Base-by-base conservation (phyloP, 2,113 vertebrate species). In the Gymnogyps californianus region DNA sequence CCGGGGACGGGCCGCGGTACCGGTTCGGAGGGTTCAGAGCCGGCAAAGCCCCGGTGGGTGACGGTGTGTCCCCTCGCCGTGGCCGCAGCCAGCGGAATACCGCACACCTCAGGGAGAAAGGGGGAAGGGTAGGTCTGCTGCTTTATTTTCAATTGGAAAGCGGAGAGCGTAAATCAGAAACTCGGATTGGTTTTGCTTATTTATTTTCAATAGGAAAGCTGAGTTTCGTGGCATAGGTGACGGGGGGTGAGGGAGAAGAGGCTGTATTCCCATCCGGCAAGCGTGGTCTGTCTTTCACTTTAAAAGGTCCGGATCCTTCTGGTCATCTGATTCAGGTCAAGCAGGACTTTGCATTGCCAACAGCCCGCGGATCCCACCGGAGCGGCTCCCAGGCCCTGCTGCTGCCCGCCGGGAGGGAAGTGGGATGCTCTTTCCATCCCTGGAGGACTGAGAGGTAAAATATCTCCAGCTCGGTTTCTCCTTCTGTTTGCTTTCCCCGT, bases 271-370 rank as follows among this genome's bases (percentile, higher is more conserved):
- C 61, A 38, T 1, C 54, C 14, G 16, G 71, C 49, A 13, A 62
- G 65, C 20, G 4, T 9, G 64, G 7, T 55, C 69, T 57, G 75
- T 54, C 78, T 95, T 92, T 94, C 55, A 2, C 92, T 96, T 93
- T 88, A 88, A 92, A 90, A 92, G 94, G 92, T 94, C 71, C 51
- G 34, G 76, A 92, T 87, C 46, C 91, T 80, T 15, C 29, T 51
- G 76, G 55, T 83, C 95, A 89, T 88, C 93, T 92, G 93, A 92
- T 74, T 62, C 76, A 36, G 88, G 93, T 89, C 94, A 70, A 84
- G 71, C 36, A 51, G 90, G 83, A 93, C 83, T 92, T 92, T 21
- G 38, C 74, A 7, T 25, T 8, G 78, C 78, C 11, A 11, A 7
- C 40, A 5, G 61, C 80, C 71, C 6, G 17, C 7, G 6, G 83